A percentile compares a stretch with the other conserved stretches of the same genome.
Evolutionary conservation across 2,888 invertebrate genomes (phyloP).

Genomic region (Lepidocyrtoides sp.): DNA sequence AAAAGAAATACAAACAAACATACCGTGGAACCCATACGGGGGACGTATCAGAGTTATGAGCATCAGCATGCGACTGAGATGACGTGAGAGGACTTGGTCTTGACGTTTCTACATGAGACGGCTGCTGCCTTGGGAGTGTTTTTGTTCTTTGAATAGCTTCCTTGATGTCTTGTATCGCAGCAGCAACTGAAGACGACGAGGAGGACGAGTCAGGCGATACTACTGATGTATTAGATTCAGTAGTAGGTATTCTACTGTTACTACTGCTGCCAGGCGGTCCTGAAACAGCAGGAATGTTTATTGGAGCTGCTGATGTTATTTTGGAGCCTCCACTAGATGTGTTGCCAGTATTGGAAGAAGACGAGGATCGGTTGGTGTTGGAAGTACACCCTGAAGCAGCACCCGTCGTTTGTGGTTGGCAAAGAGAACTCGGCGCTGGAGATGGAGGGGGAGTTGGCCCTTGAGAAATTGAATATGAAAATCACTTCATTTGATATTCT

Average conservation of each 20-base stretch:
- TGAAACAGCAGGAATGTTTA: slow-evolving; percentile 72
- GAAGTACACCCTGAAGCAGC: slow-evolving; percentile 65
- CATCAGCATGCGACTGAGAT: slow-evolving; percentile 77
- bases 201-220: slow-evolving; percentile 79
- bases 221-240: slow-evolving; percentile 73
- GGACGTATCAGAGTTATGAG: slow-evolving; percentile 80
- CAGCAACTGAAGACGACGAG: slow-evolving; percentile 87
- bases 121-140: slow-evolving; percentile 87
- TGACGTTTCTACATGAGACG: slow-evolving; percentile 77
- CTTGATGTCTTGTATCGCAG: slow-evolving; percentile 94
- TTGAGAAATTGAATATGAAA: slow-evolving; percentile 77
- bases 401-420: slow-evolving; percentile 72
- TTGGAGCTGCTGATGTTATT: slow-evolving; percentile 60
- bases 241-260: slow-evolving; percentile 39
- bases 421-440: slow-evolving; percentile 84
- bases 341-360: slow-evolving; percentile 41
- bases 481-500: slow-evolving; percentile 49
- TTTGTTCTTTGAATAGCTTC: slow-evolving; percentile 92
- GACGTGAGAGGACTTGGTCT: slow-evolving; percentile 76
- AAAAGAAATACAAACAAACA: background rate
- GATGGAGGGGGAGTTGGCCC: slow-evolving; percentile 85
- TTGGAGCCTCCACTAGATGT: slow-evolving; percentile 50
- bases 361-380: slow-evolving; percentile 59
- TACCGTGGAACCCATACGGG: slow-evolving; percentile 75
- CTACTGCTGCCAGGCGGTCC: slow-evolving; percentile 52